Percentiles rank a stretch among this genome's conserved stretches.
Conservation (phyloP, 2,113 vertebrate species). For the Leptosomus discolor region DNA sequence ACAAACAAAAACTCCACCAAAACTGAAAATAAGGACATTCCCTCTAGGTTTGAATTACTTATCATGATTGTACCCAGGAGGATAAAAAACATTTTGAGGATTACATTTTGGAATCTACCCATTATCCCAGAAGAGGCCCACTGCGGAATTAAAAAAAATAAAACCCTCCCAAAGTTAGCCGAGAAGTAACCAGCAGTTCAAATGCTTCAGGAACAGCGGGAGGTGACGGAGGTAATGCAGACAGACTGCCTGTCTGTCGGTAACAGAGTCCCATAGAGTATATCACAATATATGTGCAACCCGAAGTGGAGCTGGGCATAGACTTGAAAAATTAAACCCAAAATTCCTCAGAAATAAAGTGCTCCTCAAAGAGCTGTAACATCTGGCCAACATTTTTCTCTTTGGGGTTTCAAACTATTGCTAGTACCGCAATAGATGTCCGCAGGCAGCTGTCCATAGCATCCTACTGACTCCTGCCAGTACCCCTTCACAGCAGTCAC, state of each 20-base stretch:
- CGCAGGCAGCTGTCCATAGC: neutral
- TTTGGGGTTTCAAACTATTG: neutral
- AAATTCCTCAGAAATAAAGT: neutral
- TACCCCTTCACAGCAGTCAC: neutral
- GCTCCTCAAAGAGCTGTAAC: neutral
- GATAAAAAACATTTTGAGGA: neutral
- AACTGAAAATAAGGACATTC: neutral
- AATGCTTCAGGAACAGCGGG: neutral
- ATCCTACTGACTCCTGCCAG: neutral
- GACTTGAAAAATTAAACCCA: neutral
- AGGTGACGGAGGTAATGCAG: accelerated
- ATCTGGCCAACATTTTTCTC: neutral
- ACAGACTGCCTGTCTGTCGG: neutral
- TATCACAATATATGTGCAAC: accelerated
- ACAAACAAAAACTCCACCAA: neutral
- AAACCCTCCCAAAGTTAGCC: neutral
- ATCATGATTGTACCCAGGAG: neutral
- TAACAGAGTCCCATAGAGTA: accelerated
- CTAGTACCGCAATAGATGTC: accelerated
- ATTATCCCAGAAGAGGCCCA: neutral
- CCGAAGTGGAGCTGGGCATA: accelerated
- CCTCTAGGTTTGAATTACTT: neutral
- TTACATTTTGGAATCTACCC: neutral
- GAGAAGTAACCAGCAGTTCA: neutral
- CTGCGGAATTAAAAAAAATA: neutral